Base-by-base conservation (phyloP, 2,888 invertebrate genomes). In the Parochlus steinenii region DNA sequence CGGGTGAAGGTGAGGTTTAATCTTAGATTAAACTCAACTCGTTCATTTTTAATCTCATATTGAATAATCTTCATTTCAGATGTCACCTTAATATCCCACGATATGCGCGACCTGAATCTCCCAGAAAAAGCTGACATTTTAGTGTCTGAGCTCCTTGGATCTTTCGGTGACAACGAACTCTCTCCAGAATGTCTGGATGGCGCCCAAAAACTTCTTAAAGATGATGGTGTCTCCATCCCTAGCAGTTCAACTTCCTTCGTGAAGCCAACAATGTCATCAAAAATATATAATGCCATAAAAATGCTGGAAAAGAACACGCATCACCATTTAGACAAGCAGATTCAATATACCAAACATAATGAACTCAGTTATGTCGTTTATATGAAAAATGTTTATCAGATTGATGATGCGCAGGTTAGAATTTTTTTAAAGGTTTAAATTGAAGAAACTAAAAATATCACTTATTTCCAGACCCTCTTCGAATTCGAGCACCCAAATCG, bases 131-230 rank as follows among this genome's bases (percentile, higher is more conserved):
- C 93, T 0, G 97, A 98, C 59, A 86, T 97, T 46, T 64, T 97
- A 33, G 82, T 98, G 17, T 95, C 95, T 0, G 98, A 98, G 61
- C 64, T 98, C 28, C 64, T 99, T 34, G 97, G 77, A 1, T 95
- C 95, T 2, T 98, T 98, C 66, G 93, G 93, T 14, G 98, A 98
- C 56, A 99, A 99, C 55, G 98, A 99, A 62, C 67, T 99, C 8
- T 92, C 93, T 0, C 98, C 98, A 0, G 98, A 99, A 58, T 97
- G 95, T 56, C 65, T 97, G 32, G 93, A 95, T 58, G 92, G 93
- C 3, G 92, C 90, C 3, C 81, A 89, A 46, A 71, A 77, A 24
- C 76, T 90, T 43, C 61, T 95, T 5, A 78, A 80, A 62, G 66
- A 75, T 15, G 77, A 75, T 52, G 95, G 95, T 14, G 76, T 95